Base-by-base conservation (phyloP, 2,888 invertebrate genomes). In the Steromphala cineraria region DNA sequence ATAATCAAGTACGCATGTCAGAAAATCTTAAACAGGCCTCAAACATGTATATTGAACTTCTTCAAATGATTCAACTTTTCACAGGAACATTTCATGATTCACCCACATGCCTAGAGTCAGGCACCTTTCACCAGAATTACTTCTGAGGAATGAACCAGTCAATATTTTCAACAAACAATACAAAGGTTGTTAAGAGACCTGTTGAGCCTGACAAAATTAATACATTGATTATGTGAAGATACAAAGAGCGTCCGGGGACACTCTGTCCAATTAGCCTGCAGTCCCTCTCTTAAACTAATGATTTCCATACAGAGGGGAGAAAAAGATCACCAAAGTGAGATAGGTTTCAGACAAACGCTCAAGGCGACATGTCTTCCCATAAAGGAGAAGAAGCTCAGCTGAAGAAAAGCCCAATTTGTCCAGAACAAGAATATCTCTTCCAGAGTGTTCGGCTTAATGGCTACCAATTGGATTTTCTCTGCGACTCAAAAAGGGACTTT, bases 351-450 rank as follows among this genome's bases (percentile, higher is more conserved):
- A 56, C 24, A 56, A 56, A 56, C 24, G 46, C 46, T 46, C 10
- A 1, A 5, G 46, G 46, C 46, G 8, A 46, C 46, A 46, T 46
- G 46, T 46, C 13, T 13, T 46, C 46, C 46, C 46, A 46, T 46
- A 46, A 46, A 46, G 46, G 46, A 46, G 46, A 46, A 46, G 46
- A 46, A 46, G 46, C 46, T 10, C 13, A 17, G 62, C 28, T 28
- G 28, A 62, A 71, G 36, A 31, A 71, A 40, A 71, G 71, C 40
- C 71, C 36, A 71, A 71, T 40, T 71, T 71, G 71, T 40, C 71
- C 15, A 71, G 71, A 71, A 71, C 71, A 71, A 71, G 71, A 71
- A 71, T 71, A 71, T 71, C 71, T 19, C 71, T 71, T 71, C 71
- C n/a, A 71, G 40, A 71, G 71, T 71, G 71, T 19, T 36, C 71